A percentile compares a stretch with the other conserved stretches of the same genome.
These are phyloP conservation scores for Oreochromis mossambicus DNA, from an alignment of 2,797 vertebrate genomes.

Conservation along the genomic window DNA sequence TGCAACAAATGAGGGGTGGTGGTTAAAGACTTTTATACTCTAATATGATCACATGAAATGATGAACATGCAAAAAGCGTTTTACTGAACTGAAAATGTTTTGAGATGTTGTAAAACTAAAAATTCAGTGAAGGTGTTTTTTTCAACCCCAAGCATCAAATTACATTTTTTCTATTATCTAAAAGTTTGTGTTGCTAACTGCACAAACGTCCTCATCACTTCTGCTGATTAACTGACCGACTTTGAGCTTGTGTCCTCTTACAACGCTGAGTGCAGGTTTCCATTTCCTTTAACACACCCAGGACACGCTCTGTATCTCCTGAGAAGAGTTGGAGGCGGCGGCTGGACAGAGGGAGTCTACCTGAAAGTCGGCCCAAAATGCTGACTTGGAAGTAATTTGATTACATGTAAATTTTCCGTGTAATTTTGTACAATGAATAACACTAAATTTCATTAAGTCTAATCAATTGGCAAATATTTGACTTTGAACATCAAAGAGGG, in stretches of 20 bases:
- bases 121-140: background rate
- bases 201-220: background rate
- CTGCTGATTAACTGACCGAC: background rate
- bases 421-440: background rate
- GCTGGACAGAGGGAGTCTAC: background rate
- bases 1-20: accelerated
- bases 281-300: background rate
- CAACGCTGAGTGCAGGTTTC: background rate
- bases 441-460: accelerated
- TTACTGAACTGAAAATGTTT: background rate
- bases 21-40: background rate
- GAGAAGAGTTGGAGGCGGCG: background rate
- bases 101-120: accelerated
- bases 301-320: accelerated
- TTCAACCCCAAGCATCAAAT: accelerated
- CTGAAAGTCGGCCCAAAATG: background rate
- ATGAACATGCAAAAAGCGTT: background rate
- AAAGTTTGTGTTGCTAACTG: background rate
- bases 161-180: accelerated
- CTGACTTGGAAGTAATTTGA: background rate
- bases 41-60: background rate
- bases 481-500: background rate
- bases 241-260: background rate
- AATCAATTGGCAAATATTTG: background rate
- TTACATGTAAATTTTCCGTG: accelerated